Conservation (phyloP, 1,140 invertebrate species). For the Drosophila cardini region DNA sequence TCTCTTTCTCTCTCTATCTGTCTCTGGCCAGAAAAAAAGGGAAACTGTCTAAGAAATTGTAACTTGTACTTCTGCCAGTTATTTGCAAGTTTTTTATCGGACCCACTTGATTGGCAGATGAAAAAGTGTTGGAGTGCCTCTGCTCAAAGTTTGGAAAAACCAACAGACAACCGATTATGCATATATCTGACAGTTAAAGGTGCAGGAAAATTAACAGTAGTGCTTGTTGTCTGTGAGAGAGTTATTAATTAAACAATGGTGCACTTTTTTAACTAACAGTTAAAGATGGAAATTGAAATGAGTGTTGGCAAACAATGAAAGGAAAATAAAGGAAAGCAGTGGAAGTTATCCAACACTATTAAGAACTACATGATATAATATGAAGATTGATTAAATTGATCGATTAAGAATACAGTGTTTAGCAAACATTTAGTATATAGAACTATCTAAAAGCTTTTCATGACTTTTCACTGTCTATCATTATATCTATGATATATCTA, state of each 20-base stretch:
- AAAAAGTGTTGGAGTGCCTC: constrained; percentile 24
- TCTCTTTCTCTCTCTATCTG: background rate
- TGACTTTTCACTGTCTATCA: no score
- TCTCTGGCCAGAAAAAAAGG: constrained; percentile 53
- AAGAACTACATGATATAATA: no score
- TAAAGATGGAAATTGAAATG: background rate
- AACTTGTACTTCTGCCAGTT: constrained; percentile 19
- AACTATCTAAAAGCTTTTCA: no score
- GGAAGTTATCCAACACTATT: no score
- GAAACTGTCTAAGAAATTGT: constrained; percentile 45
- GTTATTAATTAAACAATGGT: constrained; percentile 11
- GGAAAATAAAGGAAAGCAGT: no score
- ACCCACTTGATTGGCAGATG: constrained; percentile 25
- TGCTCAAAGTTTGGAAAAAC: constrained; percentile 28
- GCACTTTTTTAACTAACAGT: background rate
- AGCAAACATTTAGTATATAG: no score
- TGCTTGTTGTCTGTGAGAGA: constrained; percentile 1
- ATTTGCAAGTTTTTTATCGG: constrained; percentile 18
- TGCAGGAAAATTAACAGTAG: background rate
- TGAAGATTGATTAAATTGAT: no score
- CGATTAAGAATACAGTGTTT: no score
- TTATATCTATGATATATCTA: no score
- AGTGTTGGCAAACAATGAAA: no score
- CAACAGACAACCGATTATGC: constrained; percentile 39
- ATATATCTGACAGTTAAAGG: constrained; percentile 24